Evolutionary conservation across 1,140 invertebrate genomes (phyloP), one percentile per base, ranked within the genome.

Genomic region (Drosophila nigromelanica): DNA sequence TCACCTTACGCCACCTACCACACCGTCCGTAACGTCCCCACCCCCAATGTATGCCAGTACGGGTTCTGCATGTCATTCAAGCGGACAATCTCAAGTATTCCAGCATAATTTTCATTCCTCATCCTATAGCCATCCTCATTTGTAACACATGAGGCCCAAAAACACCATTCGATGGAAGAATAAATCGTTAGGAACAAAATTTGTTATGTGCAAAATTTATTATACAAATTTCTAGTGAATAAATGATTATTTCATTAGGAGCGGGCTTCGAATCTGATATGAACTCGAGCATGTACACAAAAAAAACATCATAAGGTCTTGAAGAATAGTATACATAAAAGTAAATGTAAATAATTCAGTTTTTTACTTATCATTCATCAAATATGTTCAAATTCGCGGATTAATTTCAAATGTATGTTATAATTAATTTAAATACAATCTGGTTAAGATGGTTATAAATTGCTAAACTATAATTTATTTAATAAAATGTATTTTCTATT

Each of bases 11-110:
- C 63, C 66, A 45, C 63, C 63, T 39, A 37, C 52, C 18, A 51
- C 56, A 27, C 39, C 67, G 60, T 73, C 54, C 30, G 39, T 39
- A 21, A 48, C 56, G 18, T 37, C 43, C 10, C 8, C 39, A 33
- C 14, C 64, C 27, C 27, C 43, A 3, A 40, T 35, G 4, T 35
- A 35, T 21, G 7, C 37, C 14, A 15, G 24, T 40, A 12, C 14
- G 18, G 45, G 37, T 4, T 11, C 21, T 2, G 48, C 11, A 11
- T 45, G 40, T 18, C 40, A 79, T 47, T 35, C 51, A 18, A 62
- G 50, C 18, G 50, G 21, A n/a, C 58, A 56, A 21, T 55, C 55
- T 8, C 71, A 68, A 33, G 37, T 40, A 14, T 30, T 69, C 12
- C 71, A 54, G 11, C 58, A 50, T 18, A 24, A n/a, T 27, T 59